These are phyloP conservation scores for Pardalotus punctatus DNA, from an alignment of 2,113 vertebrate species.

Conservation along the genomic window DNA sequence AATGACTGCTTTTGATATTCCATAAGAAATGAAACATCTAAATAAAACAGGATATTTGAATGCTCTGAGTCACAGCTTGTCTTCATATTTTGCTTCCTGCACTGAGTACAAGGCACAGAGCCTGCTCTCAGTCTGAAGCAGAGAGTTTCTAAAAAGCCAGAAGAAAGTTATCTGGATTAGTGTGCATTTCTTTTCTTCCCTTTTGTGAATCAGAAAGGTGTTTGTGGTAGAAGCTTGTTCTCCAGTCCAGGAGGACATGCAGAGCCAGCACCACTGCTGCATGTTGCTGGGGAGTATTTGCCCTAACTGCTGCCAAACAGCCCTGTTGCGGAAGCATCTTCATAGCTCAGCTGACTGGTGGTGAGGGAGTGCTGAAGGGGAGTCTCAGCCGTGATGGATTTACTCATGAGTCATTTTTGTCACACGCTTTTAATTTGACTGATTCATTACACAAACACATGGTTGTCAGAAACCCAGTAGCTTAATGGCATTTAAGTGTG, in stretches of 20 bases:
- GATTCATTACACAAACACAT: conserved; percentile 60
- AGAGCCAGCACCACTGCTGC: neutral
- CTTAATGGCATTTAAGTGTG: conserved; percentile 62
- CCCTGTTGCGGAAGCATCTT: conserved; percentile 2
- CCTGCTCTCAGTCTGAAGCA: neutral
- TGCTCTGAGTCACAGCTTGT: neutral
- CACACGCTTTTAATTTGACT: conserved; percentile 61
- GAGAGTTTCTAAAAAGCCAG: neutral
- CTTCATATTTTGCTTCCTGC: neutral
- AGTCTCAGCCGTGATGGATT: conserved; percentile 22
- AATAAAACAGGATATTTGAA: neutral
- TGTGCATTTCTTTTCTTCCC: neutral
- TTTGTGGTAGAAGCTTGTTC: neutral
- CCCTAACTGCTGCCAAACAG: conserved; percentile 32
- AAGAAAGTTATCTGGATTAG: neutral
- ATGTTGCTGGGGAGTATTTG: neutral
- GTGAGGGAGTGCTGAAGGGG: conserved; percentile 40
- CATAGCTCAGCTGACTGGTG: neutral
- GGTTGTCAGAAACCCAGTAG: conserved; percentile 58
- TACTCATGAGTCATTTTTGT: conserved; percentile 60
- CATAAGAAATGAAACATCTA: neutral
- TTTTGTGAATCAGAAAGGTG: neutral
- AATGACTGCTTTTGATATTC: neutral
- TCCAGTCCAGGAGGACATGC: neutral
- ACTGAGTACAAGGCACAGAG: neutral